Evolutionary conservation across 1,140 invertebrate genomes (phyloP), one percentile per base, ranked within the genome.

Genomic region (Parasteatoda tepidariorum): DNA sequence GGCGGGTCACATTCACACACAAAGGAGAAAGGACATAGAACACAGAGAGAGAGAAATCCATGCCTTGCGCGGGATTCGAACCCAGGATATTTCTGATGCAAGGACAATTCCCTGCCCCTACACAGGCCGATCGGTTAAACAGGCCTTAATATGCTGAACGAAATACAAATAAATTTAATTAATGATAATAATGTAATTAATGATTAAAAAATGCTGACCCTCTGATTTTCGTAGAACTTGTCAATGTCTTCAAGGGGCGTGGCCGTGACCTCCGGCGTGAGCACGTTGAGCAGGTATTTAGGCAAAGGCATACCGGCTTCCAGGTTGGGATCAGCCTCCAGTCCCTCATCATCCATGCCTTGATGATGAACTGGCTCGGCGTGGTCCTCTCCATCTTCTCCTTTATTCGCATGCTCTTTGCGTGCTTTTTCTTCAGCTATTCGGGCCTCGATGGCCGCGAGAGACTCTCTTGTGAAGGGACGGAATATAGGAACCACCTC

Each of bases 391-490:
- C 73, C 81, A 11, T 82, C 82, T 48, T 84, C 84, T 28, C 66
- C 59, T 68, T 85, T 85, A 93, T 95, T 95, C 92, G 97, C 95
- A 90, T 96, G 93, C 92, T 97, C 95, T 92, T 96, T 95, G 92
- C 96, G 96, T 90, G 94, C 95, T 93, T 95, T 92, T 92, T 97
- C 96, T 90, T 96, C 95, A 88, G 95, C 94, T 90, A 97, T 97
- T 88, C 96, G 93, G 90, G 93, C 92, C 92, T 98, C 95, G 91
- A 98, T 97, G 90, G 93, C 93, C 90, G 94, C 93, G 90, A 98
- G 92, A 91, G 96, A 97, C 92, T 98, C 96, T 91, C 96, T 93
- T 89, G 97, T 98, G 92, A 98, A 98, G 91, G 96, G 96, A 93
- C 94, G 94, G 94, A 98, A 98, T 81, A 86, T 85, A 75, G 87